phyloP scores from a whole-genome alignment of 2,888 invertebrate genomes.

The Julus scandinavius region DNA sequence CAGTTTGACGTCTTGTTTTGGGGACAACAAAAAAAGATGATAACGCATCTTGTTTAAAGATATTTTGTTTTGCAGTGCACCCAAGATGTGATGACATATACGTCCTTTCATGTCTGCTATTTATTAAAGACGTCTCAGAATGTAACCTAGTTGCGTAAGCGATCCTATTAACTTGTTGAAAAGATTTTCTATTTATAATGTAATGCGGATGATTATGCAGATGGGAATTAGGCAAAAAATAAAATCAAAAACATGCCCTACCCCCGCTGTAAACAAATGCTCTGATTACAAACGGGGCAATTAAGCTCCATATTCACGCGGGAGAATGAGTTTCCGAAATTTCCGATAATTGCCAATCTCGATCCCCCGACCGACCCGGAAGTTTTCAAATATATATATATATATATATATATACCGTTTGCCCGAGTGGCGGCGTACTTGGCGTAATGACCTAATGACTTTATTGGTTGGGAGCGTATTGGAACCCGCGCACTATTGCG shows the following conservation, averaged over 20 bases:
- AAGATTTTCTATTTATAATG: not conserved
- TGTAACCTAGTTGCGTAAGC: not conserved
- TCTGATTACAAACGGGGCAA: slow-evolving; percentile 9
- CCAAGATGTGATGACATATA: too few relatives aligned
- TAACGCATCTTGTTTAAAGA: too few relatives aligned
- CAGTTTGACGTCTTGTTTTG: too few relatives aligned
- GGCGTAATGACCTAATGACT: not conserved
- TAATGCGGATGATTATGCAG: not conserved
- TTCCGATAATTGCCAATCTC: slow-evolving; percentile 20
- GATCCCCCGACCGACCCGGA: not conserved
- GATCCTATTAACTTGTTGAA: not conserved
- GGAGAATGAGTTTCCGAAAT: slow-evolving; percentile 25
- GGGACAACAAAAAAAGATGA: too few relatives aligned
- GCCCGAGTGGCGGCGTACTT: not conserved
- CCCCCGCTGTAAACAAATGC: not conserved
- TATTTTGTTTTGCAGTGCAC: too few relatives aligned
- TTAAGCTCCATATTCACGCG: slow-evolving; percentile 1
- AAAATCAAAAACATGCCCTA: not conserved
- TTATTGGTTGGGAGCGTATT: not conserved
- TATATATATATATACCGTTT: too few relatives aligned
- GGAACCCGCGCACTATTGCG: not conserved
- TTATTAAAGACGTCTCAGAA: not conserved
- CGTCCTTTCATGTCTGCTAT: too few relatives aligned
- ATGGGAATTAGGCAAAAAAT: not conserved
- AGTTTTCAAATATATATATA: not conserved